Evolutionary conservation across 2,888 invertebrate genomes (phyloP).

Genomic region (Pediacus dermestoides): DNA sequence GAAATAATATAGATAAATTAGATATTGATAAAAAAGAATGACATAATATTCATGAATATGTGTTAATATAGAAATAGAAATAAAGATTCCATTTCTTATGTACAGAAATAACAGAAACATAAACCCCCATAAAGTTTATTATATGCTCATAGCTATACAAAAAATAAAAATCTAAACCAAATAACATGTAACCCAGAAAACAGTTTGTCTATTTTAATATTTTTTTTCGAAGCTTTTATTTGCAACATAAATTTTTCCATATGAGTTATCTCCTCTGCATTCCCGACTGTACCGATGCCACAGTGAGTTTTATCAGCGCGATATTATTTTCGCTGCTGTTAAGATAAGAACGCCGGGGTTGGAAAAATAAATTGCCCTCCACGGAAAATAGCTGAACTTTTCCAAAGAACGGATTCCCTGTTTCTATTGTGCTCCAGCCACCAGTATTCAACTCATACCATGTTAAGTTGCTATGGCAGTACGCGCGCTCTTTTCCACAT

Average conservation of each 20-base stretch:
- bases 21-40: no score
- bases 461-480: conserved; percentile 16
- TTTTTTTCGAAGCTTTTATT: conserved; percentile 21
- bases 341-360: conserved; percentile 51
- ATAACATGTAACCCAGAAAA: no score
- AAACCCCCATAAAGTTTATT: no score
- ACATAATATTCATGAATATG: no score
- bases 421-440: conserved; percentile 41
- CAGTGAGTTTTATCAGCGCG: conserved; percentile 49
- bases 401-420: conserved; percentile 48
- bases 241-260: conserved; percentile 38
- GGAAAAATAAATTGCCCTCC: conserved; percentile 54
- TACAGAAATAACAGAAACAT: no score
- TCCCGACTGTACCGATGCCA: conserved; percentile 46
- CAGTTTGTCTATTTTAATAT: conserved; percentile 8
- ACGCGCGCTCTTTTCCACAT: conserved; percentile 22
- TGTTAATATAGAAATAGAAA: no score
- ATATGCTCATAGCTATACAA: no score
- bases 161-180: no score
- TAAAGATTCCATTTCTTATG: no score
- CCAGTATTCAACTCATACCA: conserved; percentile 21
- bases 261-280: conserved; percentile 37
- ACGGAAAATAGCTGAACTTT: conserved; percentile 52
- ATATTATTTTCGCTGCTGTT: conserved; percentile 54
- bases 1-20: no score